Conservation (phyloP, 2,797 vertebrate genomes). For the Oreortyx pictus region DNA sequence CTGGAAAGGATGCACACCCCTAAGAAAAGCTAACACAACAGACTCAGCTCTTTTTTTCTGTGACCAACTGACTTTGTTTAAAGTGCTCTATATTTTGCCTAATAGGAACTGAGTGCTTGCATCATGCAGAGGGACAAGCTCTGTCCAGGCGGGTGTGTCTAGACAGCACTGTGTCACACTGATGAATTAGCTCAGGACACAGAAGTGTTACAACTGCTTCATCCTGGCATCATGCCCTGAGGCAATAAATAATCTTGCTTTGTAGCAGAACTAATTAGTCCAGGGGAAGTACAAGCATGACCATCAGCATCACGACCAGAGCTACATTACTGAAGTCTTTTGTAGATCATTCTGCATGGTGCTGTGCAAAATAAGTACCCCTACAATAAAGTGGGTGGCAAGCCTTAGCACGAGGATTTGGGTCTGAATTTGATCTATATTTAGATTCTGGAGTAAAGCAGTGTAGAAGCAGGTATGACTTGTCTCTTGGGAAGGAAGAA, state of each 20-base stretch:
- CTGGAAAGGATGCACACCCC: background rate
- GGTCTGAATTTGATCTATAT: background rate
- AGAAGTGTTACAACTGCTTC: background rate
- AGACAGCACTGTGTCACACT: background rate
- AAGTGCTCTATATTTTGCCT: background rate
- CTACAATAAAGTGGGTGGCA: background rate
- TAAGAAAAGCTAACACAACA: background rate
- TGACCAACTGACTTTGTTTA: background rate
- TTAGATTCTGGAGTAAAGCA: background rate
- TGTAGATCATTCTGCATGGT: background rate
- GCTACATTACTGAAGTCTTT: background rate
- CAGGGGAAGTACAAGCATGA: background rate
- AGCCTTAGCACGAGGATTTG: background rate
- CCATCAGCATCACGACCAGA: background rate
- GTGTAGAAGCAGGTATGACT: background rate
- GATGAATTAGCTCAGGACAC: background rate
- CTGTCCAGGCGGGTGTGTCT: conserved; percentile 5
- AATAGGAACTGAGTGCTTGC: background rate
- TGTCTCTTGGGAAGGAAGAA: background rate
- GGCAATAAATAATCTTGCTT: conserved; percentile 34
- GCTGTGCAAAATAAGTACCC: background rate
- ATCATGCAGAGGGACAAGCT: background rate
- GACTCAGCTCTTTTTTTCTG: background rate
- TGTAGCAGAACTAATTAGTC: background rate
- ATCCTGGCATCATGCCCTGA: conserved; percentile 14